These are phyloP conservation scores for Danio choprae DNA, from an alignment of 2,797 vertebrate genomes.

Conservation along the genomic window DNA sequence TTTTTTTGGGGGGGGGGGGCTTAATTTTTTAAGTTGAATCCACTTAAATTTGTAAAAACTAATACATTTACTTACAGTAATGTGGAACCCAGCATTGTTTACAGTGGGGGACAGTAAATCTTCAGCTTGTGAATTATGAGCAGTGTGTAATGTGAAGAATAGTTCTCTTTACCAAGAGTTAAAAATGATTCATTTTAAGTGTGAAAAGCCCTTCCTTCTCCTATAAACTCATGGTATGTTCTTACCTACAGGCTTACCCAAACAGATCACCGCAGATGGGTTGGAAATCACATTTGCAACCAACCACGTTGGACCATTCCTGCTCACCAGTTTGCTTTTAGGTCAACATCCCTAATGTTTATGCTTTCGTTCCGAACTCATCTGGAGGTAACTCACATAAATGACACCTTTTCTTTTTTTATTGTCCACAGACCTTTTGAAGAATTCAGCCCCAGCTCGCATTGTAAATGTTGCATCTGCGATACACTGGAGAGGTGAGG, in stretches of 20 bases:
- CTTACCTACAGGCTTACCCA: conserved; percentile 77
- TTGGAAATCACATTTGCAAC: conserved; percentile 83
- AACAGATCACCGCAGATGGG: conserved; percentile 77
- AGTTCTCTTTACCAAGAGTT: too few species aligned
- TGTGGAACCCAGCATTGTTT: too few species aligned
- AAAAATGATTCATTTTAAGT: too few species aligned
- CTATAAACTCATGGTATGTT: background rate
- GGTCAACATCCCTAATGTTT: conserved; percentile 69
- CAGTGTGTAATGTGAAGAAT: too few species aligned
- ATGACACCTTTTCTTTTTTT: background rate
- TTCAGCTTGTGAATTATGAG: too few species aligned
- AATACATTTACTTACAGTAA: too few species aligned
- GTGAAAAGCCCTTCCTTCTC: too few species aligned
- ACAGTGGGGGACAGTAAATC: too few species aligned
- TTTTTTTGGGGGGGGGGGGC: too few species aligned
- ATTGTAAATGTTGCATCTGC: conserved; percentile 82
- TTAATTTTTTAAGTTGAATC: too few species aligned
- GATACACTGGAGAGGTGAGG: conserved; percentile 73
- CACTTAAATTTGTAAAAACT: too few species aligned
- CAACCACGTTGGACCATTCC: conserved; percentile 87
- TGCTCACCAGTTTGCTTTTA: conserved; percentile 87
- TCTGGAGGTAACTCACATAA: background rate
- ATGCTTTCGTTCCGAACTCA: background rate
- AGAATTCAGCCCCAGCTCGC: conserved; percentile 78
- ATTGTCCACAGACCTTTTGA: conserved; percentile 77